Percentiles rank a stretch among this genome's conserved stretches.
These are phyloP conservation scores for Tragelaphus imberbis DNA, from an alignment of 2,113 vertebrate species.

Conservation along the genomic window DNA sequence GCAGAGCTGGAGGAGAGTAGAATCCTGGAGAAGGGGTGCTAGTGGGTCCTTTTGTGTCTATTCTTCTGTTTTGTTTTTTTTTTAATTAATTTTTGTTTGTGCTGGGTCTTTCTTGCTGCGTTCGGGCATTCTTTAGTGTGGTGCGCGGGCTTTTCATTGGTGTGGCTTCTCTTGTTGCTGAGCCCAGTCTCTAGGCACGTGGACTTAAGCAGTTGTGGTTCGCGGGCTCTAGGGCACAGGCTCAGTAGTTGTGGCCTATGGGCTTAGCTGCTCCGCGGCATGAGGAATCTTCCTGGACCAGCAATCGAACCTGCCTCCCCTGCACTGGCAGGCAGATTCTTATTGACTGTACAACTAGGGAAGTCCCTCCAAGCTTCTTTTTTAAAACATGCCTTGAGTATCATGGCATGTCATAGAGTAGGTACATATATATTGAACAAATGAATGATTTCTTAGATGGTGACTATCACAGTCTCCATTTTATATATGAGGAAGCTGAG, in stretches of 20 bases:
- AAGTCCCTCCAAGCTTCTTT: neutral
- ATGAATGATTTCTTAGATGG: neutral
- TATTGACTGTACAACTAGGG: neutral
- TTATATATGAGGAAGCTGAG: neutral
- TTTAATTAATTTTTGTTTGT: neutral
- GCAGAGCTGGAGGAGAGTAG: neutral
- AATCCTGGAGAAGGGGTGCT: neutral
- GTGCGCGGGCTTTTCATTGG: accelerated
- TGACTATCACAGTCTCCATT: neutral
- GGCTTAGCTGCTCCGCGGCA: neutral
- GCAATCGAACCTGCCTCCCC: neutral
- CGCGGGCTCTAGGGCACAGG: neutral
- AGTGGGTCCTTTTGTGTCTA: neutral
- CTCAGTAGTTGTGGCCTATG: neutral
- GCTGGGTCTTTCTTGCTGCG: neutral
- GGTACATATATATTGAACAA: neutral
- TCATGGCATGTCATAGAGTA: neutral
- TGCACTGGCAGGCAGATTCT: neutral
- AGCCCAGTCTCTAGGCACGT: neutral
- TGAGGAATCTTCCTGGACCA: neutral
- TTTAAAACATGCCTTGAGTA: neutral
- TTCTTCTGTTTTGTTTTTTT: neutral
- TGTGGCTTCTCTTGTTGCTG: neutral
- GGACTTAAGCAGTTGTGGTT: neutral
- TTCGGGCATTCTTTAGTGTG: neutral